phyloP scores from a whole-genome alignment of 2,888 invertebrate species.

The Brachynemurus nebulosus region DNA sequence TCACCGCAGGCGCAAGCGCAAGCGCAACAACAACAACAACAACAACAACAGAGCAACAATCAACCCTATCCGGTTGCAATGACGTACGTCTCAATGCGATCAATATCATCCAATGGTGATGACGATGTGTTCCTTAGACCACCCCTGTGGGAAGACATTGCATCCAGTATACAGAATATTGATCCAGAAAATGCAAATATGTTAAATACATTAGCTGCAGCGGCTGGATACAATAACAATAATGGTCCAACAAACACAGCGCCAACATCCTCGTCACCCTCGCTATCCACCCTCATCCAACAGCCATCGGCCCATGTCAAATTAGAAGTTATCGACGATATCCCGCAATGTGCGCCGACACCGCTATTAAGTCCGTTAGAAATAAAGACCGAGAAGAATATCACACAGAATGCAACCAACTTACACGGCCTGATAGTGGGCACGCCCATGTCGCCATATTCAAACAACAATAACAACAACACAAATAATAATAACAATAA shows the following conservation, averaged over 20 bases:
- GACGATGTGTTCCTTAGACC: conserved; percentile 81
- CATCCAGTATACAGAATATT: conserved; percentile 78
- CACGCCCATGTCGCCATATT: conserved; percentile 37
- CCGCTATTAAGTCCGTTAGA: conserved; percentile 65
- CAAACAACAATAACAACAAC: conserved; percentile 23
- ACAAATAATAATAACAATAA: conserved; percentile 18
- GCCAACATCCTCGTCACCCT: neutral
- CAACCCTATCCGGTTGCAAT: conserved; percentile 27
- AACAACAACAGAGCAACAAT: conserved; percentile 17
- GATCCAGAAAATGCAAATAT: conserved; percentile 83
- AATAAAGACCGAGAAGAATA: conserved; percentile 60
- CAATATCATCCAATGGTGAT: conserved; percentile 40
- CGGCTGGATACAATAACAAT: conserved; percentile 9
- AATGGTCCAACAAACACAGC: neutral
- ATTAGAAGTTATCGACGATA: conserved; percentile 60
- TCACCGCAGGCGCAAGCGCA: neutral
- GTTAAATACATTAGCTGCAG: conserved; percentile 48
- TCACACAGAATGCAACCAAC: conserved; percentile 35
- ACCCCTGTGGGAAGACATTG: conserved; percentile 84
- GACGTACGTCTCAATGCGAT: conserved; percentile 40
- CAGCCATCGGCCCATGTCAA: conserved; percentile 47
- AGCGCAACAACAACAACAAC: conserved; percentile 8
- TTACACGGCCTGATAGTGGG: conserved; percentile 37
- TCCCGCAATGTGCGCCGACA: conserved; percentile 33
- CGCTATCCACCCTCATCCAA: no score